Evolutionary conservation across 2,113 vertebrate genomes (phyloP).

Genomic region (Spermophilus dauricus): DNA sequence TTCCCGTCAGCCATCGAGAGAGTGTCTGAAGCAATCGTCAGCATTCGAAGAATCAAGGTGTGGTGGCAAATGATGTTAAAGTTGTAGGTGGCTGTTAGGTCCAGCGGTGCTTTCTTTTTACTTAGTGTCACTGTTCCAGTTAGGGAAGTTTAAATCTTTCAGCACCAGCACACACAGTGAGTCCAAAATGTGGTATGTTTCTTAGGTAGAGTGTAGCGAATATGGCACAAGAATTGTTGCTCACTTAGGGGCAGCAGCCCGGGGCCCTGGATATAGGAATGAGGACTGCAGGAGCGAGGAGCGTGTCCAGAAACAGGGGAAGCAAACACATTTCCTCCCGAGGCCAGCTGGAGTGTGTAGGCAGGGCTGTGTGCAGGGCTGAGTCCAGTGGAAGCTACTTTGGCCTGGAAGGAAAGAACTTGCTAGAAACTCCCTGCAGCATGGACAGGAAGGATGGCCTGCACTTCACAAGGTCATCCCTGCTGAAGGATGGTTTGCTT

Average conservation of each 20-base stretch:
- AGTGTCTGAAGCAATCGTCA: conserved; percentile 93
- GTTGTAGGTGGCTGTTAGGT: not conserved
- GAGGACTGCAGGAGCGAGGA: not conserved
- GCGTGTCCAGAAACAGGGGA: not conserved
- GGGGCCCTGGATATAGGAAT: not conserved
- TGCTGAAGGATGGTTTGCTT: not conserved
- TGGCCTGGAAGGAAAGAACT: not conserved
- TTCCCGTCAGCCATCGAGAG: conserved; percentile 95
- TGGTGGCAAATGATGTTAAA: not conserved
- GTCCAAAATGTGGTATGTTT: accelerated
- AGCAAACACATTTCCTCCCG: not conserved
- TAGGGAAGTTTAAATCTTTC: not conserved
- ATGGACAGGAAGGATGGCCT: not conserved
- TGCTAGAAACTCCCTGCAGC: not conserved
- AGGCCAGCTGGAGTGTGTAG: accelerated
- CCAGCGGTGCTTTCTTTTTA: not conserved
- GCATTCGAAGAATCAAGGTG: conserved; percentile 96
- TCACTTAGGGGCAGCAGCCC: not conserved
- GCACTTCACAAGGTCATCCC: not conserved
- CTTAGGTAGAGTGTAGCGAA: not conserved
- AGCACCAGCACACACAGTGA: not conserved
- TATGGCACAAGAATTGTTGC: accelerated
- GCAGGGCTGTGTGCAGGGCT: accelerated
- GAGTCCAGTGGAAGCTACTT: not conserved
- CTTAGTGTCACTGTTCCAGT: not conserved